A percentile compares a stretch with the other conserved stretches of the same genome.
Conservation (phyloP, 2,797 vertebrate species). For the Scyliorhinus canicula region DNA sequence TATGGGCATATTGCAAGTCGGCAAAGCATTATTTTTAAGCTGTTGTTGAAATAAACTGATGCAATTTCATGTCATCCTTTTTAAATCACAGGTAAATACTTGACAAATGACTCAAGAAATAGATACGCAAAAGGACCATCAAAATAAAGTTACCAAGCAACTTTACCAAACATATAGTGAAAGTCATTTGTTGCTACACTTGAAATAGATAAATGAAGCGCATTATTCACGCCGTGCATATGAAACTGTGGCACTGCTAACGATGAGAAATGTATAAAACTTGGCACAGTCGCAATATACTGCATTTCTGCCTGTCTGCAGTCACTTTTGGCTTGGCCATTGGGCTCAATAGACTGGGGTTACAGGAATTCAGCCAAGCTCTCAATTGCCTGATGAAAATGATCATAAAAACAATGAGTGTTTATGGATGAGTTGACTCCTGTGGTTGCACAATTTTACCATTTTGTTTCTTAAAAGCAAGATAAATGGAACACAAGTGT, state of each 20-base stretch:
- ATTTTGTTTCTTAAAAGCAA: neutral
- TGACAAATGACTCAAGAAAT: neutral
- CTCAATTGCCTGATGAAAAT: neutral
- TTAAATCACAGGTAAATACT: neutral
- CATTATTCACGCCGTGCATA: neutral
- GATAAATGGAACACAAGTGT: neutral
- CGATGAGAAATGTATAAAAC: too few species aligned
- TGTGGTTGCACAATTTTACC: neutral
- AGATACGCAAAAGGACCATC: neutral
- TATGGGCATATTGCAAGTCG: neutral
- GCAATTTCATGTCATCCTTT: neutral
- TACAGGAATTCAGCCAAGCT: neutral
- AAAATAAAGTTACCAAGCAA: neutral
- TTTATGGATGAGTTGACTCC: neutral
- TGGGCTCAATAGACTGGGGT: neutral
- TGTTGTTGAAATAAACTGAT: neutral
- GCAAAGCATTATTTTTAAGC: neutral
- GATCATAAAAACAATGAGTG: neutral
- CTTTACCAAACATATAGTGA: neutral
- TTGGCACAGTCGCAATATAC: neutral
- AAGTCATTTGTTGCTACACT: neutral
- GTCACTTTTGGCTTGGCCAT: neutral
- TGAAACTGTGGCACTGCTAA: neutral
- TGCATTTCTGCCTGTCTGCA: neutral
- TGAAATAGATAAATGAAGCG: neutral